Evolutionary conservation across 2,888 invertebrate species (phyloP), one percentile per base, ranked within the genome.

Genomic region (Ornithoptera priamus): DNA sequence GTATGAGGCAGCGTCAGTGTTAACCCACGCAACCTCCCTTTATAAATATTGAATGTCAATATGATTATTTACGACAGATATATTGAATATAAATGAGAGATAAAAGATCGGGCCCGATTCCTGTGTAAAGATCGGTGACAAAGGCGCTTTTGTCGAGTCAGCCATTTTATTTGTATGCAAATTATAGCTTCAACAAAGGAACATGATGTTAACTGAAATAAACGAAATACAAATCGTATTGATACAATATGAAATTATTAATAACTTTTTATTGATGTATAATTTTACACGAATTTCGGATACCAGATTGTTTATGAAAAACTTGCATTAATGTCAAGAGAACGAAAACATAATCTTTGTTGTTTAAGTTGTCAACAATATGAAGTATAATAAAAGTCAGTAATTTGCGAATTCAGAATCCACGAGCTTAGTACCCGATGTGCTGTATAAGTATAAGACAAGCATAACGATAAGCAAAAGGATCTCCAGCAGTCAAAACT

Each of bases 91-190:
- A 87, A 88, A 90, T 89, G 86, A 85, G 85, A 86, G 90, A 91
- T 91, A 89, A 86, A 87, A 79, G 85, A 89, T 90, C 87, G 77
- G 80, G 75, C 81, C 84, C 84, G 85, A 88, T 89, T 86, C 80
- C 83, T 80, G 80, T 85, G 84, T 86, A 82, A 83, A 87, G 89
- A 87, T 86, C 80, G 82, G 85, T 86, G 86, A 89, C 90, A 89
- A 88, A 85, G 84, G 81, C 71, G 79, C 86, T 86, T 89, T 89
- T 90, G 90, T 88, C 83, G 87, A 89, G 88, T 88, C 89, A 89
- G 86, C 85, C 85, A 82, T 90, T 87, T 86, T 87, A 89, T 90
- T 91, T 90, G 87, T 90, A 92, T 90, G 91, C 88, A 89, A 91
- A 91, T 91, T 78, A 77, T 76, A 79, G 77, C 75, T 79, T 77